These are phyloP conservation scores for Platycercus adscitus DNA, from an alignment of 2,113 vertebrate genomes.

Conservation along the genomic window DNA sequence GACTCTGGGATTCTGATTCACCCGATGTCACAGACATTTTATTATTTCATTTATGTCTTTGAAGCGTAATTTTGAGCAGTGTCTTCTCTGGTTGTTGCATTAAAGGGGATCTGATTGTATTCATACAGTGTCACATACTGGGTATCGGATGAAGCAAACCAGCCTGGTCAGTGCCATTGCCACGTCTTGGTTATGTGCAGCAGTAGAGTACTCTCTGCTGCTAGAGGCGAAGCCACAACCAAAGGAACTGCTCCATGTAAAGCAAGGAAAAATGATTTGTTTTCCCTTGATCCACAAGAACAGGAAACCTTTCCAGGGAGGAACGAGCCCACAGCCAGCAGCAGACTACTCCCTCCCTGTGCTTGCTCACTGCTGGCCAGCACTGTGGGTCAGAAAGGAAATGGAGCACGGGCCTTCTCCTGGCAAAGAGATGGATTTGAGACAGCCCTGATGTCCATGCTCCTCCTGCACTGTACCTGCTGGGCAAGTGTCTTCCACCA, in stretches of 20 bases:
- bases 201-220: neutral
- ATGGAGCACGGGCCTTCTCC: neutral
- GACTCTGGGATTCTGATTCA: neutral
- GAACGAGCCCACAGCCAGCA: neutral
- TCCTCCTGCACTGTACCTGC: neutral
- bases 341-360: neutral
- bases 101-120: neutral
- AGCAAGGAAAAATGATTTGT: neutral
- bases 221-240: neutral
- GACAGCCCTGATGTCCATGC: neutral
- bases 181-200: neutral
- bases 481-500: neutral
- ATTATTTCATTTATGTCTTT: neutral
- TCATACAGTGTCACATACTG: neutral
- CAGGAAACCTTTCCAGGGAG: neutral
- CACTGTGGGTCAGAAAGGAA: rapidly evolving
- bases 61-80: neutral
- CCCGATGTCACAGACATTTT: neutral
- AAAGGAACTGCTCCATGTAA: neutral
- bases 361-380: neutral
- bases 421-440: neutral
- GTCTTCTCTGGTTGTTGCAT: neutral
- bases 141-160: neutral
- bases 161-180: neutral
- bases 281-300: neutral